These are phyloP conservation scores for Amaurobius ferox DNA, from an alignment of 2,888 invertebrate genomes.

Conservation along the genomic window DNA sequence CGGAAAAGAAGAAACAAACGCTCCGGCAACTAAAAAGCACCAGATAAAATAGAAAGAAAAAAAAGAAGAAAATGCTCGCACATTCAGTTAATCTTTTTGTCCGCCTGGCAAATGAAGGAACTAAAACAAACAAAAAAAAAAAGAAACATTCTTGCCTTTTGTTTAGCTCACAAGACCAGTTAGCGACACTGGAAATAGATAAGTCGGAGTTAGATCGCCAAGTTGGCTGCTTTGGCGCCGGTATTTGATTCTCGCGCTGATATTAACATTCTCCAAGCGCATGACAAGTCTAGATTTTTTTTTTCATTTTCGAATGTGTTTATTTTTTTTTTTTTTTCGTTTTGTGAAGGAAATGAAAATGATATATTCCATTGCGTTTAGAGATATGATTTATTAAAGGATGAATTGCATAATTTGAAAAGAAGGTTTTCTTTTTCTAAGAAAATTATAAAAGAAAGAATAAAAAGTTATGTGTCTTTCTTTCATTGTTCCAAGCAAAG, in stretches of 20 bases:
- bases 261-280: slow-evolving; percentile 40
- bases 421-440: neutral
- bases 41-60: neutral
- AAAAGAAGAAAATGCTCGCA: slow-evolving; percentile 6
- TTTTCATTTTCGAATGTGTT: neutral
- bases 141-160: slow-evolving; percentile 40
- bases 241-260: slow-evolving; percentile 59
- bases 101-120: slow-evolving; percentile 54
- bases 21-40: neutral
- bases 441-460: neutral
- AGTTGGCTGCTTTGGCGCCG: slow-evolving; percentile 30
- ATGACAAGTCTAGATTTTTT: slow-evolving; percentile 16
- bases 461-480: too few relatives aligned
- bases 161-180: slow-evolving; percentile 52
- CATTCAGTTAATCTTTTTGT: slow-evolving; percentile 64
- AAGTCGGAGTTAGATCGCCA: slow-evolving; percentile 30
- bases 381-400: slow-evolving; percentile 23
- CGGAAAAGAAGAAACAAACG: neutral
- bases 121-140: slow-evolving; percentile 14
- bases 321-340: slow-evolving; percentile 20
- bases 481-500: too few relatives aligned
- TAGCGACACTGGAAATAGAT: slow-evolving; percentile 61
- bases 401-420: slow-evolving; percentile 25
- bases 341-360: neutral
- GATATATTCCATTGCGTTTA: slow-evolving; percentile 24